Evolutionary conservation across 2,888 invertebrate genomes (phyloP), one percentile per base, ranked within the genome.

Genomic region (Elmis aenea): DNA sequence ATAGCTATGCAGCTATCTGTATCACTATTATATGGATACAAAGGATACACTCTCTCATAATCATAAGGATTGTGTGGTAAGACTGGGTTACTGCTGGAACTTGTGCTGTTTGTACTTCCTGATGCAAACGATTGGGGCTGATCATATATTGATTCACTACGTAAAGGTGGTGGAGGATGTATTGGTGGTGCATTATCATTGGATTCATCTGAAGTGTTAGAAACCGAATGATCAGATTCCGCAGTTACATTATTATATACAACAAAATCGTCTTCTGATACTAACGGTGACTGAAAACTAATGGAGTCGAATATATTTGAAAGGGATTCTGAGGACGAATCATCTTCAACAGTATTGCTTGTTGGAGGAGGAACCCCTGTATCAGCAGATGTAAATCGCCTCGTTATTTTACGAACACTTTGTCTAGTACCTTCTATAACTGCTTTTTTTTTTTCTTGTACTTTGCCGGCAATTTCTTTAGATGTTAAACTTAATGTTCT

Each of bases 341-440:
- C 42, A 18, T 54, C 50, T 27, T 55, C 54, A 5, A 36, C 38
- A 10, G 20, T 31, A 31, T 48, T 42, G 16, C 45, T 46, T 18
- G 33, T 35, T 23, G 45, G 27, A 18, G 42, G 23, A 5, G 49
- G 42, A 18, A 45, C 39, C 26, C 38, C 42, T 8, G 22, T 41
- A 9, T 33, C 41, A 3, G 39, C 44, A 3, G 43, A 36, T 1
- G 43, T 61, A 46, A 68, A 67, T 18, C 61, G 49, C 41, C 59
- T 57, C 3, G 64, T 62, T 21, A 67, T 54, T 46, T 55, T 61
- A 20, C 67, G 53, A 4, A 68, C 62, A 61, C 64, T 70, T 64
- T 61, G 71, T 49, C 74, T 71, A 0, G 81, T 82, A 33, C 77
- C 73, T 55, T 79, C 79, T 31, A 81, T 75, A 2, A 81, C 76